Evolutionary conservation across 2,888 invertebrate species (phyloP), one percentile per base, ranked within the genome.

Genomic region (Pyrrhia umbra): DNA sequence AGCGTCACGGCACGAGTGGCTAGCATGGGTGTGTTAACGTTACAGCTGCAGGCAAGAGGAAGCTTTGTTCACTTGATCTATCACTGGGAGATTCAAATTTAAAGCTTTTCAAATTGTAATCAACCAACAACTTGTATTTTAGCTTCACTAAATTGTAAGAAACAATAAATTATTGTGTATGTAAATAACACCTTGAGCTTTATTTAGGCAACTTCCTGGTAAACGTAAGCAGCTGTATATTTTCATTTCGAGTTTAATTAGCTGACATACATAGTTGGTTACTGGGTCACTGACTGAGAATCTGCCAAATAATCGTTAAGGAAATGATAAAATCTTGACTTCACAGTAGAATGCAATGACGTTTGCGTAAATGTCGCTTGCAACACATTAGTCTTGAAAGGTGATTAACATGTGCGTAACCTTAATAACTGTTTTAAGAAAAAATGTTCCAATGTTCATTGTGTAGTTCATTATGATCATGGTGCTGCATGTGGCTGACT

Each of bases 161-260:
- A 94, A 94, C 94, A 95, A 95, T 95, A 95, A 95, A 95, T 95
- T 95, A 95, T 95, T 95, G 95, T 94, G 94, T 94, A 94, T 95
- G 95, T 95, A 95, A 93, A 95, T 95, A 94, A 92, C 81, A 87
- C 82, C 82, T 84, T 90, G 94, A 92, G 89, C 91, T 94, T 94
- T 94, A 94, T 95, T 94, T 90, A 93, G 93, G 94, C 82, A 75
- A 84, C 78, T 87, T 90, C 92, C 93, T 89, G 74, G 66, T 76
- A 72, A 80, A 82, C 74, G 76, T 82, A 83, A 83, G 87, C 83
- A 79, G 87, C 82, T 83, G 84, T 83, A 77, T 78, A 81, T 78
- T 77, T 76, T 72, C 58, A 50, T 72, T 77, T 70, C 50, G 56
- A 47, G 68, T 77, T 83, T 79, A 79, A 80, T 82, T 79, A 78